Conservation (phyloP, 2,113 vertebrate species). For the Papio anubis region DNA sequence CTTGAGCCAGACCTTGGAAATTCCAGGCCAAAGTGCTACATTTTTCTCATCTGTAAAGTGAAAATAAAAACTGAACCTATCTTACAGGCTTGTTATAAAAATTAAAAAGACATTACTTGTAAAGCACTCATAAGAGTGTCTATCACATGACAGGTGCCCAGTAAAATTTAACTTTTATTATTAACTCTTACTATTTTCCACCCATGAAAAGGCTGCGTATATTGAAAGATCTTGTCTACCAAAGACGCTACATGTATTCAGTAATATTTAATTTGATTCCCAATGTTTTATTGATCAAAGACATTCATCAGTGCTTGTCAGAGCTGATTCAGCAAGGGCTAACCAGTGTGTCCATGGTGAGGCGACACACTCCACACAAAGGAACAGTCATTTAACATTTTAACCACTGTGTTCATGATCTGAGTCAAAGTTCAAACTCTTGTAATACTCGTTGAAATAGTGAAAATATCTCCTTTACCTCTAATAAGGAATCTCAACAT, state of each 20-base stretch:
- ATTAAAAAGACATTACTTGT: background rate
- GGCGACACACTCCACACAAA: background rate
- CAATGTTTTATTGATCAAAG: conserved; percentile 72
- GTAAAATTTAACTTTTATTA: conserved; percentile 25
- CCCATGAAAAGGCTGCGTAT: background rate
- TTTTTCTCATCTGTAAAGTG: background rate
- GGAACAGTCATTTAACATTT: background rate
- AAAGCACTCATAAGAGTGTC: background rate
- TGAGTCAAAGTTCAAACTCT: background rate
- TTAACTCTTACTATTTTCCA: background rate
- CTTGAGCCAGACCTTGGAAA: background rate
- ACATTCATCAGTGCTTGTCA: conserved; percentile 52
- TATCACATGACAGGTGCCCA: background rate
- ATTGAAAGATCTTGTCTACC: conserved; percentile 52
- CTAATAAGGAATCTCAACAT: background rate
- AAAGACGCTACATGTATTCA: conserved; percentile 50
- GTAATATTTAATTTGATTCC: conserved; percentile 69
- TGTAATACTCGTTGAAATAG: background rate
- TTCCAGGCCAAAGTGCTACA: background rate
- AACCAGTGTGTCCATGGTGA: background rate
- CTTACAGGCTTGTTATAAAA: background rate
- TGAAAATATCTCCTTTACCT: background rate
- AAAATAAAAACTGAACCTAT: background rate
- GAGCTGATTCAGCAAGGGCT: conserved; percentile 44
- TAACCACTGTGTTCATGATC: background rate